Evolutionary conservation across 1,140 invertebrate genomes (phyloP), one percentile per base, ranked within the genome.

Genomic region (Bradysia coprophila): DNA sequence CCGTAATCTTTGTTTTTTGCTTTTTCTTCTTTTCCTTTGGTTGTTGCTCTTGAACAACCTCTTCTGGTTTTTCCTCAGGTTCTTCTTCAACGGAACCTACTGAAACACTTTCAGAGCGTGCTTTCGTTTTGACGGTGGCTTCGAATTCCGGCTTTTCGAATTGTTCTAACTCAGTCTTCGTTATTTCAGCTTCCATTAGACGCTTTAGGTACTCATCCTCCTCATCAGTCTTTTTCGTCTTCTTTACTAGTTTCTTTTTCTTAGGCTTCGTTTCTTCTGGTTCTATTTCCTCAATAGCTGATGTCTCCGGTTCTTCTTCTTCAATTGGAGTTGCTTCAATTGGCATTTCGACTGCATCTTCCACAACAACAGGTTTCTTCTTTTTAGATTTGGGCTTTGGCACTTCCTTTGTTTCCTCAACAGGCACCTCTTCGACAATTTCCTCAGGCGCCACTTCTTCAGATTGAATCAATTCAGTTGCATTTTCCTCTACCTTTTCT

Each of bases 1-100:
- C 23, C 8, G 44, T 48, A 38, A 55, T 65, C 43, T 57, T 61
- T 16, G 53, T 56, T 42, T 51, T 55, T 38, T 52, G 38, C 2
- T 52, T 61, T 51, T 60, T 59, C 1, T 54, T 56, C 11, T 51
- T 46, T 38, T 56, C 52, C 48, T 65, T 58, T 28, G 60, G n/a
- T n/a, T n/a, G n/a, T n/a, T n/a, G n/a, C n/a, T n/a, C n/a, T n/a
- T 51, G 20, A 28, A 6, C 24, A 28, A 28, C n/a, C n/a, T n/a
- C n/a, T n/a, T n/a, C n/a, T n/a, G n/a, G n/a, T n/a, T n/a, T 34
- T 34, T 34, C 4, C 18, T 34, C 32, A 34, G 32, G 32, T 16
- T 15, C 5, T 11, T 34, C 32, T 11, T 34, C 32, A 34, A 34
- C 11, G 11, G 18, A 15, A 5, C n/a, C 13, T 34, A 15, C 4